These are phyloP conservation scores for Ranitomeya variabilis DNA, from an alignment of 2,113 vertebrate genomes.

Conservation along the genomic window DNA sequence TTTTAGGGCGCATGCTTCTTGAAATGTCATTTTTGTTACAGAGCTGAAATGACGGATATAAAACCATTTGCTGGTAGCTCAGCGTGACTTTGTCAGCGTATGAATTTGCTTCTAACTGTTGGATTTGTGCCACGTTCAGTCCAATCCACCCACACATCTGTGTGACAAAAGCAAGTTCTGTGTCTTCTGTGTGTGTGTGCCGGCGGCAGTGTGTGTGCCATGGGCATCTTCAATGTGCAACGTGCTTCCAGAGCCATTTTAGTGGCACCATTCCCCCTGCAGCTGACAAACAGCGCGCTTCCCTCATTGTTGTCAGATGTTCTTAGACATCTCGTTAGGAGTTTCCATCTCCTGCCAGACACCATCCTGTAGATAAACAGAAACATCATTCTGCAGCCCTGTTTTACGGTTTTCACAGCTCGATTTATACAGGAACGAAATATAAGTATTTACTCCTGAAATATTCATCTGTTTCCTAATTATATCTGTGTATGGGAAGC, in stretches of 20 bases:
- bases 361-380: not conserved
- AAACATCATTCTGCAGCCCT: not conserved
- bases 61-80: constrained; percentile 35
- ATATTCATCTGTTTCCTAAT: not conserved
- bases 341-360: constrained; percentile 1
- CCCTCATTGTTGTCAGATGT: not conserved
- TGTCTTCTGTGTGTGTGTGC: constrained; percentile 5
- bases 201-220: not conserved
- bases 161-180: constrained; percentile 17
- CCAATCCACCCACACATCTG: constrained; percentile 30
- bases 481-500: not conserved
- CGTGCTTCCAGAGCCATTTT: not conserved
- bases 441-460: not conserved
- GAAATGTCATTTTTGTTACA: constrained; percentile 12
- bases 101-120: not conserved
- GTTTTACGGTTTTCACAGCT: not conserved
- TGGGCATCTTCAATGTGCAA: constrained; percentile 4
- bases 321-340: constrained; percentile 24
- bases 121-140: constrained; percentile 2
- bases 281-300: not conserved
- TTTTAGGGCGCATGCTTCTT: constrained; percentile 18
- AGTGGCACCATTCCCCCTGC: not conserved
- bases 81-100: constrained; percentile 38
- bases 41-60: constrained; percentile 5
- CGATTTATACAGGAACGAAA: not conserved